Conservation (phyloP, 1,140 invertebrate species). For the Varroa destructor region DNA sequence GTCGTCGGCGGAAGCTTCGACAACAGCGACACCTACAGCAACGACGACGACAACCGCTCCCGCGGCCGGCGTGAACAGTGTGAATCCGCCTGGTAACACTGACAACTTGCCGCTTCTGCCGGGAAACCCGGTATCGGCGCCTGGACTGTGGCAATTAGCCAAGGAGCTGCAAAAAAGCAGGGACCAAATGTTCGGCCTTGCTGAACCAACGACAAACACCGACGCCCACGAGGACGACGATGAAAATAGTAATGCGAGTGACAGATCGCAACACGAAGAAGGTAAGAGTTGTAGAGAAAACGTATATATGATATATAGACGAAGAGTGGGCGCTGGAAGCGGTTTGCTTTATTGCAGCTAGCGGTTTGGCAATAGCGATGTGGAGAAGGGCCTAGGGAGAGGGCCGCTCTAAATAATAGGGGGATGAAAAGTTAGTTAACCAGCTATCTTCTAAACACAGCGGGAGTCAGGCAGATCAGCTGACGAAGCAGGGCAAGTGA, state of each 20-base stretch:
- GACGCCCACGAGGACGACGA: slow-evolving; percentile 42
- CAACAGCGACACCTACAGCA: slow-evolving; percentile 30
- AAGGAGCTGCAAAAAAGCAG: slow-evolving; percentile 30
- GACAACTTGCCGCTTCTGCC: slow-evolving; percentile 6
- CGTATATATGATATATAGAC: too few relatives aligned
- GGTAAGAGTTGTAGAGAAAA: too few relatives aligned
- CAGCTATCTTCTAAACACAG: too few relatives aligned
- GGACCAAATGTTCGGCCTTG: slow-evolving; percentile 19
- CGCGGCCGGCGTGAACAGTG: slow-evolving; percentile 29
- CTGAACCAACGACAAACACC: slow-evolving; percentile 14
- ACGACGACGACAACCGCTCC: not conserved
- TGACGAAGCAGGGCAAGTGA: too few relatives aligned
- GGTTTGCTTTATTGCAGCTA: not conserved
- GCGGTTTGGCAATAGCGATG: too few relatives aligned
- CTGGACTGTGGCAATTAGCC: slow-evolving; percentile 30
- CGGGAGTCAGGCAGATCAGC: too few relatives aligned
- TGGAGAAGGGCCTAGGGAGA: too few relatives aligned
- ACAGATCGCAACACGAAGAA: slow-evolving; percentile 14
- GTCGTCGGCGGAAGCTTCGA: slow-evolving; percentile 44
- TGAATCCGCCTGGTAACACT: not conserved
- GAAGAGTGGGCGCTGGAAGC: too few relatives aligned
- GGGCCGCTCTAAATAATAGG: too few relatives aligned
- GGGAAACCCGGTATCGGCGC: slow-evolving; percentile 27
- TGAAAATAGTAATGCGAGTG: slow-evolving; percentile 43
- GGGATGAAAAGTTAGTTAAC: too few relatives aligned